Conservation (phyloP, 2,113 vertebrate species). For the Clupea harengus region DNA sequence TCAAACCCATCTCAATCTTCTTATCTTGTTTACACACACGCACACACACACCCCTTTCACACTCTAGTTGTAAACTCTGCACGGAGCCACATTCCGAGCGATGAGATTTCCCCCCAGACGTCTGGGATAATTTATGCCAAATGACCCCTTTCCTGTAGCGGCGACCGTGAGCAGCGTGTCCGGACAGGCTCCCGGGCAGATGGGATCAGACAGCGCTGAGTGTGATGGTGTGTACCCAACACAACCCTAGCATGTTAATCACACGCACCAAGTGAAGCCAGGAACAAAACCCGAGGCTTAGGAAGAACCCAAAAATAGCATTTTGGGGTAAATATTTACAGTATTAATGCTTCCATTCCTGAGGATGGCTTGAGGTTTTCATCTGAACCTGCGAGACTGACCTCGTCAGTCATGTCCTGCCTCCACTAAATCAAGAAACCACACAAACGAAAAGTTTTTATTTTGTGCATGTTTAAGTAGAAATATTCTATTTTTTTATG, state of each 20-base stretch:
- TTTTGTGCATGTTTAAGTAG: no score
- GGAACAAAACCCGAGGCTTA: neutral
- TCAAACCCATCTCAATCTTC: neutral
- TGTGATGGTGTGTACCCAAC: neutral
- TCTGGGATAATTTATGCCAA: constrained; percentile 52
- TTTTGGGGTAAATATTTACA: neutral
- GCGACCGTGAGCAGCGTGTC: constrained; percentile 18
- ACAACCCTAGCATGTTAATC: neutral
- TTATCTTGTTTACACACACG: neutral
- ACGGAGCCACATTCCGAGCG: neutral
- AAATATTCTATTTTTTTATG: no score
- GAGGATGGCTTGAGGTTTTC: neutral
- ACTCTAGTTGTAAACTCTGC: neutral
- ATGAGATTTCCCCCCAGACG: constrained; percentile 51
- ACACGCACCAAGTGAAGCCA: neutral
- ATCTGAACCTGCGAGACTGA: neutral
- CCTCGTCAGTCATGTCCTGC: no score
- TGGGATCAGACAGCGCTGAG: neutral
- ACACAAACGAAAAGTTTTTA: no score
- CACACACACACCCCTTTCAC: constrained; percentile 15
- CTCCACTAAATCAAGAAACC: no score
- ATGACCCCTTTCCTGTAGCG: constrained; percentile 32
- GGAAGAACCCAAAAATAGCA: neutral
- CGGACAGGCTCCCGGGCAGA: constrained; percentile 46
- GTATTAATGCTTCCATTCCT: neutral